These are phyloP conservation scores for Caloenas nicobarica DNA, from an alignment of 2,113 vertebrate genomes.

Conservation along the genomic window DNA sequence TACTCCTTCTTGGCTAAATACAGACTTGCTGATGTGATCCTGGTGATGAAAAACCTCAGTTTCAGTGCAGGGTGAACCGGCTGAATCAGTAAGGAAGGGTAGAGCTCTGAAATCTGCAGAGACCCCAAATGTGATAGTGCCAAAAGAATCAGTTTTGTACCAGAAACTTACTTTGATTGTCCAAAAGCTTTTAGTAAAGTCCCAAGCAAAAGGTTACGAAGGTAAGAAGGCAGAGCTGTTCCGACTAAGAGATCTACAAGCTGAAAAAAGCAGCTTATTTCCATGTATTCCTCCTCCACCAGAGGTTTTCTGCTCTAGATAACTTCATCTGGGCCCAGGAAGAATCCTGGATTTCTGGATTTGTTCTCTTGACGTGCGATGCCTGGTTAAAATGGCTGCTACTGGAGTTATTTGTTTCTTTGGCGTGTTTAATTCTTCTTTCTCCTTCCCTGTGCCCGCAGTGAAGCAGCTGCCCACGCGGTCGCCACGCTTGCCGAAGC, in stretches of 20 bases:
- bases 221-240: not conserved
- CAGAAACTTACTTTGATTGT: not conserved
- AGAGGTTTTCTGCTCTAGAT: not conserved
- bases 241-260: not conserved
- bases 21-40: not conserved
- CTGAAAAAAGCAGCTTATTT: not conserved
- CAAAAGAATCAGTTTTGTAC: not conserved
- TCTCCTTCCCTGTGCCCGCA: slow-evolving; percentile 54
- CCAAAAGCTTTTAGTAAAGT: not conserved
- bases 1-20: not conserved
- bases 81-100: not conserved
- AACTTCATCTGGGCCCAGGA: not conserved
- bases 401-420: rapidly evolving
- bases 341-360: not conserved
- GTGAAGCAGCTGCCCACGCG: slow-evolving; percentile 96
- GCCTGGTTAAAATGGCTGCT: no score
- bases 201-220: not conserved
- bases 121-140: not conserved
- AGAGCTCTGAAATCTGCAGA: not conserved
- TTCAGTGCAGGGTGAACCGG: not conserved
- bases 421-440: not conserved
- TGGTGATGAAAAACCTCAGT: not conserved
- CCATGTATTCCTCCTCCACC: not conserved
- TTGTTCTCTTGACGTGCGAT: not conserved
- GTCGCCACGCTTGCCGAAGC: slow-evolving; percentile 96